Base-by-base conservation (phyloP, 2,888 invertebrate genomes). In the Ceriagrion tenellum region DNA sequence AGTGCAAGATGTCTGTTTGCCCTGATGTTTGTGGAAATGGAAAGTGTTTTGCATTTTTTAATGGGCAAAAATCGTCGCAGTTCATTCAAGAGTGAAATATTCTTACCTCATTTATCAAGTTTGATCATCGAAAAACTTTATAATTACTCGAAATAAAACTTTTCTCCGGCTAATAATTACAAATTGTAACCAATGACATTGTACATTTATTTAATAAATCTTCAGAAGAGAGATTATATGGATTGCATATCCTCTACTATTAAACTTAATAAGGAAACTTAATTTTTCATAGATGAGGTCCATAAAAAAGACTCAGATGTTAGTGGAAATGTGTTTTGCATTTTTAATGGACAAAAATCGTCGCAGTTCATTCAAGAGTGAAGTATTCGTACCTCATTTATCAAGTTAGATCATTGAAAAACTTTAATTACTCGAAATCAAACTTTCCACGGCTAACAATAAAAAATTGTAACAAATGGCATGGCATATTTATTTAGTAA, bases 1-100 rank as follows among this genome's bases (percentile, higher is more conserved):
- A 26, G 35, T 30, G 35, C 16, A 18, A 26, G 26, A 35, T 13
- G 30, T 13, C 35, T 81, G 81, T 81, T 81, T 81, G 35, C 35
- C 18, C 30, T 16, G 81, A 35, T 81, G 81, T 35, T 81, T 13
- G 81, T 35, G 16, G 69, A 81, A 81, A 81, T 81, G 81, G 81
- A 81, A 81, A 81, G 81, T 35, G 30, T 81, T n/a, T 81, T 81
- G 30, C 81, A 81, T 81, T 81, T 81, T n/a, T 81, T 81, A 81
- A 81, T 1, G 81, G 12, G 18, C 12, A 30, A 30, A 81, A 81
- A 4, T 35, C 81, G 13, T 30, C 35, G 30, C 81, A n/a, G 81
- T 30, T 81, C 81, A 81, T 81, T 35, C 81, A 16, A 16, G 35
- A 35, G 16, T 35, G 35, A 16, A 18, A 35, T 81, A 16, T 81